Evolutionary conservation across 2,113 vertebrate species (phyloP).

Genomic region (Chlamydotis undulata): DNA sequence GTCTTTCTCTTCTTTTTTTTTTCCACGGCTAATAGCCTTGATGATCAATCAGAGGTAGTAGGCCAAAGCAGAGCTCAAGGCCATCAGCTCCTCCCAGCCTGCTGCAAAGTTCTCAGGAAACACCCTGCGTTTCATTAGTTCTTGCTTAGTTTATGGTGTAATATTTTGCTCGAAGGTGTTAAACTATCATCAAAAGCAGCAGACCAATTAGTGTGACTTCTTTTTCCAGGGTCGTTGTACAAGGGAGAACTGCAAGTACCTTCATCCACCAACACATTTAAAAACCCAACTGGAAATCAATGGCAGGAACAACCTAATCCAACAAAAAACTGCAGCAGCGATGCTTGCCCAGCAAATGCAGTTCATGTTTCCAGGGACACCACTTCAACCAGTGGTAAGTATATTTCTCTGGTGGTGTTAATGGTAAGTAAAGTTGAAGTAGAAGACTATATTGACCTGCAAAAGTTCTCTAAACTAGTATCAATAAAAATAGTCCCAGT

Average conservation of each 20-base stretch:
- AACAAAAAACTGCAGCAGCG: constrained; percentile 98
- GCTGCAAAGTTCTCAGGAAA: background rate
- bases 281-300: constrained; percentile 99
- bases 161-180: background rate
- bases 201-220: background rate
- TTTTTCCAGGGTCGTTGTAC: constrained; percentile 91
- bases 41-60: background rate
- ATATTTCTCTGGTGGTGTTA: background rate
- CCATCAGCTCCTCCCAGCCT: background rate
- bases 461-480: background rate
- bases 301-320: constrained; percentile 97
- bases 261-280: constrained; percentile 97
- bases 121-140: constrained; percentile 1
- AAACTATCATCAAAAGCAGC: background rate
- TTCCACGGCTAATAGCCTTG: background rate
- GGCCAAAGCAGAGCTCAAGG: constrained; percentile 3
- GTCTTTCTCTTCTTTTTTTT: background rate
- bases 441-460: background rate
- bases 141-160: background rate
- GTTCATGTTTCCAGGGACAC: constrained; percentile 97
- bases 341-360: constrained; percentile 99
- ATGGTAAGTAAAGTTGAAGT: background rate
- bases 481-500: background rate
- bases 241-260: constrained; percentile 99
- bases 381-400: constrained; percentile 94